Conservation (phyloP, 2,888 invertebrate species). For the Masnerella sp. region DNA sequence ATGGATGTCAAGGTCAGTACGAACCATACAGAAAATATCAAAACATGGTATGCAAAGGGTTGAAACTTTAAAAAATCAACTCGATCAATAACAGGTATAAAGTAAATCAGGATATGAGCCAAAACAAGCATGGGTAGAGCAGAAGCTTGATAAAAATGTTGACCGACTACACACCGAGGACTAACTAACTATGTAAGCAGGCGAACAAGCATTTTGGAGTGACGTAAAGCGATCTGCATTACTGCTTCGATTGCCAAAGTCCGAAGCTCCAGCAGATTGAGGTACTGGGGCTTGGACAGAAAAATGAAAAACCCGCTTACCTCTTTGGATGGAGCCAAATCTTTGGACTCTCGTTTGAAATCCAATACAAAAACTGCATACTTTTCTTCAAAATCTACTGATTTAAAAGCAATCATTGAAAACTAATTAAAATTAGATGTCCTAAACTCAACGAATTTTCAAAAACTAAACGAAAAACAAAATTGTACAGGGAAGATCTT, state of each 20-base stretch:
- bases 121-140: neutral
- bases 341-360: slow-evolving; percentile 14
- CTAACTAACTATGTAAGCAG: slow-evolving; percentile 15
- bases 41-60: too few relatives aligned
- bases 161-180: slow-evolving; percentile 13
- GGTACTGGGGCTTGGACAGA: slow-evolving; percentile 18
- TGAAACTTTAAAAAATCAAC: too few relatives aligned
- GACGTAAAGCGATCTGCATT: slow-evolving; percentile 10
- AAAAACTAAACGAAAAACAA: too few relatives aligned
- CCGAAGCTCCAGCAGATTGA: slow-evolving; percentile 22
- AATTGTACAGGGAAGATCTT: too few relatives aligned
- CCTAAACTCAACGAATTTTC: too few relatives aligned
- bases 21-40: too few relatives aligned
- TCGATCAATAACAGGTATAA: too few relatives aligned
- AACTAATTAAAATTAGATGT: too few relatives aligned
- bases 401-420: too few relatives aligned
- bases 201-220: slow-evolving; percentile 17
- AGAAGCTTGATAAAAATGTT: slow-evolving; percentile 11
- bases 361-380: slow-evolving; percentile 42
- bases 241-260: slow-evolving; percentile 20
- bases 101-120: too few relatives aligned
- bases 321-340: slow-evolving; percentile 59
- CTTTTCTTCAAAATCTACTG: neutral
- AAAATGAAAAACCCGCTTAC: slow-evolving; percentile 62
- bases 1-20: too few relatives aligned